Conservation (phyloP, 64 coral and sea anemone species). For the Hydrozoanthus tunicans region DNA sequence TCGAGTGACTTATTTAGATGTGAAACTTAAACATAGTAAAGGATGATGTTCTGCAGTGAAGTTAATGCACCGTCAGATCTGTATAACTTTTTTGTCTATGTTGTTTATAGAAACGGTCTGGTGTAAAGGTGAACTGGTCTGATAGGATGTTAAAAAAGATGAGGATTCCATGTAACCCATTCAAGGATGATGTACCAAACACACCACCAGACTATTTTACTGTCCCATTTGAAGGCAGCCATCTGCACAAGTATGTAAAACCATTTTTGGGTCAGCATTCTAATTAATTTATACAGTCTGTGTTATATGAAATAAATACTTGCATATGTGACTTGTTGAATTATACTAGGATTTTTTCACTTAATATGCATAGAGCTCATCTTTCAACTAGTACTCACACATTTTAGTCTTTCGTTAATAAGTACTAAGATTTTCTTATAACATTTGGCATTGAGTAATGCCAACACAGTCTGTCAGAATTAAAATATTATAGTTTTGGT, state of each 20-base stretch:
- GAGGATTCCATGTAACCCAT: slow-evolving; percentile 73
- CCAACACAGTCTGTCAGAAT: too few species aligned
- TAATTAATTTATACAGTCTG: background rate
- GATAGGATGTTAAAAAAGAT: slow-evolving; percentile 86
- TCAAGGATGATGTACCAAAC: slow-evolving; percentile 93
- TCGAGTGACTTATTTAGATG: too few species aligned
- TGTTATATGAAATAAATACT: background rate
- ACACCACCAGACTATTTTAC: slow-evolving; percentile 92
- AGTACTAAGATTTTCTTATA: background rate
- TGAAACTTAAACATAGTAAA: too few species aligned
- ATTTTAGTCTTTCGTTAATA: too few species aligned
- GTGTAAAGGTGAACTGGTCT: slow-evolving; percentile 88
- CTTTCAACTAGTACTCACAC: too few species aligned
- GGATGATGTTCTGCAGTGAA: too few species aligned
- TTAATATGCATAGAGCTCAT: background rate
- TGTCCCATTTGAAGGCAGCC: slow-evolving; percentile 79
- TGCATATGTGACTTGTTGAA: background rate
- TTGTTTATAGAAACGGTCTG: slow-evolving; percentile 55
- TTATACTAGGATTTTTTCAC: background rate
- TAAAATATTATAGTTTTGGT: too few species aligned
- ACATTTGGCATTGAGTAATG: background rate
- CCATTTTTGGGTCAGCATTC: background rate
- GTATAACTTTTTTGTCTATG: background rate
- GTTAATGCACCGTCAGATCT: too few species aligned
- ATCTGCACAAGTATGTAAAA: slow-evolving; percentile 80